Conservation (phyloP, 2,888 invertebrate species). For the Congeria kusceri region DNA sequence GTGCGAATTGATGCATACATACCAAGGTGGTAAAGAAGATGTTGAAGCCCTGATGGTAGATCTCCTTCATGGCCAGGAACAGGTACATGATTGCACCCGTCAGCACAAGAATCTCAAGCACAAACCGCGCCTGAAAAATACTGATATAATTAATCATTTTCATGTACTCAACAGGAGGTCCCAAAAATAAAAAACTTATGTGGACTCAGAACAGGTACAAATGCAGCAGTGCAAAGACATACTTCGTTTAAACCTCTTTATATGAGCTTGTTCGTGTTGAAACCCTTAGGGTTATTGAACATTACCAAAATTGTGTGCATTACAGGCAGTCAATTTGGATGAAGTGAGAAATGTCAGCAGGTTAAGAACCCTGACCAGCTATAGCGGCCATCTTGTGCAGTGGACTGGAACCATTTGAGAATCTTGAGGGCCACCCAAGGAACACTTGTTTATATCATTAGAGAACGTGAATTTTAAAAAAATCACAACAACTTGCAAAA, state of each 20-base stretch:
- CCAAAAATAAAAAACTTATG: background rate
- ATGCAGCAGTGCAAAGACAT: background rate
- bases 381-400: too few species aligned
- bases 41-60: constrained; percentile 94
- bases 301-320: too few species aligned
- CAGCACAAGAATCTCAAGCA: constrained; percentile 92
- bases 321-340: too few species aligned
- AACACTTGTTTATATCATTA: too few species aligned
- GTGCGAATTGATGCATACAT: constrained; percentile 84
- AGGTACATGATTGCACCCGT: constrained; percentile 94
- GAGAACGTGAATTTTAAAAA: too few species aligned
- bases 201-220: background rate
- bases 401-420: too few species aligned
- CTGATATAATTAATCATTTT: constrained; percentile 9
- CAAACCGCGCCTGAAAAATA: constrained; percentile 87
- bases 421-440: too few species aligned
- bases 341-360: too few species aligned
- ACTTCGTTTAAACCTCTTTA: background rate
- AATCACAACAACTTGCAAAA: too few species aligned
- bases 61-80: constrained; percentile 93
- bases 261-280: too few species aligned
- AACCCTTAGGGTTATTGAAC: too few species aligned
- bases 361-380: too few species aligned
- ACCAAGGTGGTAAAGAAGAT: constrained; percentile 98
- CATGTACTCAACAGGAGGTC: background rate